Percentiles rank a stretch among this genome's conserved stretches.
Evolutionary conservation across 2,797 vertebrate species (phyloP).

Genomic region (Gorsachius magnificus): DNA sequence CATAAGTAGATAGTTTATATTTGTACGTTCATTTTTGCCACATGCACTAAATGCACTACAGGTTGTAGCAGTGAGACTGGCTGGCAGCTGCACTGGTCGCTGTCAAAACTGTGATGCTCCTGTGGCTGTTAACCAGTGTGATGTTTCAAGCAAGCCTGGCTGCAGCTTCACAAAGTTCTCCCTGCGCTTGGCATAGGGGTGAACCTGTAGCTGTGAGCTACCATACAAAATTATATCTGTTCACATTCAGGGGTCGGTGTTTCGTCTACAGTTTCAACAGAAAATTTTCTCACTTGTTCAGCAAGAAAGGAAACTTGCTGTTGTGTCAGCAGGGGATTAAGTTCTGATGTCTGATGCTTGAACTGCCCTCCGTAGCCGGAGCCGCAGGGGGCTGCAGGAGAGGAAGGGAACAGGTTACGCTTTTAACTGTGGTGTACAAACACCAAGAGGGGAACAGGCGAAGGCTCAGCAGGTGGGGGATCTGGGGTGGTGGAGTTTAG

Average conservation of each 20-base stretch:
- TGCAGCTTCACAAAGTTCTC: neutral
- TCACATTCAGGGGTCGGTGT: neutral
- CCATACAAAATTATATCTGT: neutral
- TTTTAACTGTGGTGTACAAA: neutral
- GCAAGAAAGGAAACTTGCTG: constrained; percentile 32
- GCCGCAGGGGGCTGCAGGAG: neutral
- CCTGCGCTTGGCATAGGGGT: fast-evolving
- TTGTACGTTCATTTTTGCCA: neutral
- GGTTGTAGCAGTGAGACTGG: neutral
- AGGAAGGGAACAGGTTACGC: neutral
- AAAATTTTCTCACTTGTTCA: neutral
- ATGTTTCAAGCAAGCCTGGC: neutral
- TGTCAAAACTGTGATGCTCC: neutral
- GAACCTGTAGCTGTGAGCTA: neutral
- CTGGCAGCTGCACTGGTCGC: neutral
- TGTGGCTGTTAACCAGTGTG: neutral
- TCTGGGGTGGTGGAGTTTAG: neutral
- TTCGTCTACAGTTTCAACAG: neutral
- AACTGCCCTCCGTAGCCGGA: fast-evolving
- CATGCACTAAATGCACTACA: neutral
- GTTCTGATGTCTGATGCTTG: constrained; percentile 5
- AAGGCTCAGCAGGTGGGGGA: neutral
- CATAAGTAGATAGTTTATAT: neutral
- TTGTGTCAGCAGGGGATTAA: constrained; percentile 50
- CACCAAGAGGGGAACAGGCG: neutral